These are phyloP conservation scores for Cebus imitator DNA, from an alignment of 2,113 vertebrate species.

Conservation along the genomic window DNA sequence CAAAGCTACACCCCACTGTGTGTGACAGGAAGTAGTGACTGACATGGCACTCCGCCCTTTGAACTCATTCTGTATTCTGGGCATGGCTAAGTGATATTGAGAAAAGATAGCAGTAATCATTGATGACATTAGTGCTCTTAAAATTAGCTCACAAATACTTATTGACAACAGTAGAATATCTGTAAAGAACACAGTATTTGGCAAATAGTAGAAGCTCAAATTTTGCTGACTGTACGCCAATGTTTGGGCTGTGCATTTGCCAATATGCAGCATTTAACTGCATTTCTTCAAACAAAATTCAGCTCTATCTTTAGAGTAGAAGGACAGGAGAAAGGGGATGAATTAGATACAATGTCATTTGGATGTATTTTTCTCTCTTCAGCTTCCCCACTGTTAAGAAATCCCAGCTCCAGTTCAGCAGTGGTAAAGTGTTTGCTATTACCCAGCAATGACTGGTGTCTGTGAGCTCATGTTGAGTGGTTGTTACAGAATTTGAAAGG, in stretches of 20 bases:
- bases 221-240: background rate
- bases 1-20: background rate
- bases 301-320: background rate
- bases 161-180: background rate
- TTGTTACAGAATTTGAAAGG: constrained; percentile 57
- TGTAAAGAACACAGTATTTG: background rate
- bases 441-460: background rate
- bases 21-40: background rate
- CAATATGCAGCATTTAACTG: background rate
- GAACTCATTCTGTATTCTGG: background rate
- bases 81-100: background rate
- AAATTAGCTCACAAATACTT: background rate
- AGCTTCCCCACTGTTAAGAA: background rate
- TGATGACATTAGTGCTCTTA: background rate
- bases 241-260: background rate
- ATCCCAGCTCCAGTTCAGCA: constrained; percentile 15
- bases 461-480: constrained; percentile 31
- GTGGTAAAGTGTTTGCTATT: background rate
- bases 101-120: constrained; percentile 12
- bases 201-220: background rate
- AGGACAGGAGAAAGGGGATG: background rate
- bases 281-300: constrained; percentile 16
- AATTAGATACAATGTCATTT: background rate
- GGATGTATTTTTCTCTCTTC: constrained; percentile 14
- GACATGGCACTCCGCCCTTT: background rate